These are phyloP conservation scores for Hephaestus fuliginosus DNA, from an alignment of 2,797 vertebrate genomes.

Conservation along the genomic window DNA sequence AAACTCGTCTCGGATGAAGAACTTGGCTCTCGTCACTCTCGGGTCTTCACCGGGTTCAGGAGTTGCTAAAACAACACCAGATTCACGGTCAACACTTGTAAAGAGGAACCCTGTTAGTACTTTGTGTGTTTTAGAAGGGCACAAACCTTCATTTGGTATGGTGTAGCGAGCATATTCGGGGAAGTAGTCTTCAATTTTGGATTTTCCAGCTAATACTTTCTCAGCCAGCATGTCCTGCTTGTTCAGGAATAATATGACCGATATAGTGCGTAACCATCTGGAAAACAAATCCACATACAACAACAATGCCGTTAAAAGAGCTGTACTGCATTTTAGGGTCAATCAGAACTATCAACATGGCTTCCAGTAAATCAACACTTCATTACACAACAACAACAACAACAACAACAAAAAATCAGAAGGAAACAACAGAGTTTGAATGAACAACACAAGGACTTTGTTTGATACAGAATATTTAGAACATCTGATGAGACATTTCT, in stretches of 20 bases:
- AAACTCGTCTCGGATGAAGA: conserved; percentile 99
- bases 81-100: background rate
- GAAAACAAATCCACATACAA: conserved; percentile 39
- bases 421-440: background rate
- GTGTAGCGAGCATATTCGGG: conserved; percentile 97
- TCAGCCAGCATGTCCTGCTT: conserved; percentile 99
- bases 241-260: conserved; percentile 98
- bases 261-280: conserved; percentile 99
- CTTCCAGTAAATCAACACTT: too few species aligned
- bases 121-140: background rate
- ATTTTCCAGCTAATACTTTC: conserved; percentile 99
- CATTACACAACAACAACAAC: too few species aligned
- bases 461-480: background rate
- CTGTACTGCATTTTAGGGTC: background rate
- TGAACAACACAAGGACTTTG: background rate
- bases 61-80: conserved; percentile 86
- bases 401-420: too few species aligned
- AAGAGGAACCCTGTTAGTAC: background rate
- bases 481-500: background rate
- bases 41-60: conserved; percentile 98
- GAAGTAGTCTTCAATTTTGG: conserved; percentile 99
- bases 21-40: conserved; percentile 98
- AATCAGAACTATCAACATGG: too few species aligned
- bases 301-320: background rate
- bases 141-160: conserved; percentile 97